These are phyloP conservation scores for Acromyrmex echinatior DNA, from an alignment of 1,140 invertebrate species.

Conservation along the genomic window DNA sequence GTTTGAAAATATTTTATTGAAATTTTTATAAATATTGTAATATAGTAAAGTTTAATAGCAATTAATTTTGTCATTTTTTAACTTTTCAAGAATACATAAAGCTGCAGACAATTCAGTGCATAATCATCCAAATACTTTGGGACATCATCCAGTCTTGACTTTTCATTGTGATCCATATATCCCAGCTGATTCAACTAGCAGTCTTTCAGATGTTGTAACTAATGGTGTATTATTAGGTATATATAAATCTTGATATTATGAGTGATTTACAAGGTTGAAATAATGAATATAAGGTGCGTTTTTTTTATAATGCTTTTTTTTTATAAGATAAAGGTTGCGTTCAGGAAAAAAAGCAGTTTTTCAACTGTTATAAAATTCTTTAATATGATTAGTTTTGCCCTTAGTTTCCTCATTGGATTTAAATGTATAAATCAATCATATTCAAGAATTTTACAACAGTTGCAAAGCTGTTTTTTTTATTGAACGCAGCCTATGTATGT, in stretches of 20 bases:
- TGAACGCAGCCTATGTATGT: background rate
- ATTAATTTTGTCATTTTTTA: constrained; percentile 44
- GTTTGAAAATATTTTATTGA: background rate
- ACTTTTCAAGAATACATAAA: constrained; percentile 69
- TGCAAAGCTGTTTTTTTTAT: too few species aligned
- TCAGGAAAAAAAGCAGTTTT: too few species aligned
- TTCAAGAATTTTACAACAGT: too few species aligned
- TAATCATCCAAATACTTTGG: constrained; percentile 69
- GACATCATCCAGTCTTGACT: constrained; percentile 85
- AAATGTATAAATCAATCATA: too few species aligned
- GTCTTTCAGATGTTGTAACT: constrained; percentile 87
- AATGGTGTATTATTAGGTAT: constrained; percentile 86
- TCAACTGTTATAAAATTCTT: too few species aligned
- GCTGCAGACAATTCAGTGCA: constrained; percentile 67
- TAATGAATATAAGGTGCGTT: background rate
- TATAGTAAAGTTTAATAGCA: background rate
- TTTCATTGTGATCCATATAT: constrained; percentile 84
- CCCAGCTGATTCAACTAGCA: constrained; percentile 76
- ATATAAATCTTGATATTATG: constrained; percentile 79
- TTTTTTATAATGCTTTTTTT: background rate
- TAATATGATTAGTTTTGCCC: too few species aligned
- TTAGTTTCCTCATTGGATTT: too few species aligned
- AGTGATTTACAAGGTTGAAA: background rate
- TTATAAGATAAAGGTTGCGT: too few species aligned
- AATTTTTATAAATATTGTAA: constrained; percentile 8